Evolutionary conservation across 2,888 invertebrate genomes (phyloP), one percentile per base, ranked within the genome.

Genomic region (Acleris cristana): DNA sequence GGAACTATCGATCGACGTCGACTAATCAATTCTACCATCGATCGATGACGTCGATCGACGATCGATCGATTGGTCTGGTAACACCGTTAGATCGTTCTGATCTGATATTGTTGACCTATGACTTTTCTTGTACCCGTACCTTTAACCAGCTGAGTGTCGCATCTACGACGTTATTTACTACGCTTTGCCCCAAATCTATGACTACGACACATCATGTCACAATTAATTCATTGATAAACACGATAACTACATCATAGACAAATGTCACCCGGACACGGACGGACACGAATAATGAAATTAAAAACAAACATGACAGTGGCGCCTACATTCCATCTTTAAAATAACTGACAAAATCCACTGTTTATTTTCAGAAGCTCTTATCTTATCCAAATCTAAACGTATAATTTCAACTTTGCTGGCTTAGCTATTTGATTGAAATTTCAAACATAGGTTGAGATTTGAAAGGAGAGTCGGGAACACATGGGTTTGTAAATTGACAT

Each of bases 201-300:
- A 3, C 51, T 21, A 10, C 18, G 19, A 65, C 60, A 40, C 12
- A 6, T 21, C 34, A 52, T 49, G 55, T 44, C 60, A 65, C 40
- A 44, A 26, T 59, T 65, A 65, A 54, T 60, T 55, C 19, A 55
- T 55, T 40, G 49, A n/a, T 26, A 44, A 55, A 56, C 51, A 56
- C n/a, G n/a, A n/a, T n/a, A n/a, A n/a, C n/a, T n/a, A 51, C 23
- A 55, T 66, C 60, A 61, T 66, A 61, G 56, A 66, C 65, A 44
- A 61, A 66, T 61, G 51, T 52, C 51, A 61, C 34, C 40, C 57
- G 12, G 51, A 34, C 40, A 21, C 21, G 40, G 34, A 1, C 8
- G 40, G 19, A 51, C 44, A 14, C 19, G 49, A 65, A 56, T 55
- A 61, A 61, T 30, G 44, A 51, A 16, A 45, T 40, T 52, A 30